Base-by-base conservation (phyloP, 2,113 vertebrate genomes). In the Seriola rivoliana region DNA sequence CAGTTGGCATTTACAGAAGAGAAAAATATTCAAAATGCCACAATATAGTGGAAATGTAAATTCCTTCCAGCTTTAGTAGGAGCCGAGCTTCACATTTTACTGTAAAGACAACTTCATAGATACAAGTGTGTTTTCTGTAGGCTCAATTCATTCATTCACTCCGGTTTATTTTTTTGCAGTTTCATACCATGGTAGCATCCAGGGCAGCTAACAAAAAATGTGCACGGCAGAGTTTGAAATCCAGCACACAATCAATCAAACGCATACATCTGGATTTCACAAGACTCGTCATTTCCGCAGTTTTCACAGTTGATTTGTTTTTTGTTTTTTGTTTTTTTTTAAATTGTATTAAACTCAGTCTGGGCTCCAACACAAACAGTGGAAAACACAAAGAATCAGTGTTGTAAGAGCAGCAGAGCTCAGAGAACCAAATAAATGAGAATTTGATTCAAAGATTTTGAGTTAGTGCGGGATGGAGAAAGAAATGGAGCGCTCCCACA, bases 141-240 rank as follows among this genome's bases (percentile, higher is more conserved):
- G 19, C 59, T 67, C 57, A 13, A 42, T 74, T 66, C 44, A 50
- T 38, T 77, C 65, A 63, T 52, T 89, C 66, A 16, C 29, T 58
- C 44, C 34, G 62, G 75, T 93, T 91, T 90, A 86, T 89, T 90
- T 87, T 17, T 73, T 86, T 81, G 46, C 77, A 76, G 50, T 84
- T 73, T 86, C 40, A 78, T 55, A 54, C 54, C 57, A 77, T 48
- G 48, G 55, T 71, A 78, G 23, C 36, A 81, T 72, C 55, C 75
- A 48, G 52, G 82, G 82, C 77, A 62, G 69, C 55, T 69, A 67
- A 83, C 25, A 79, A 68, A 71, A 46, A 63, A 19, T 78, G 77
- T 23, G 42, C 68, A 84, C 67, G 48, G 46, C 74, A 80, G 67
- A 74, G 63, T 42, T 55, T 60, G 13, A 81, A 80, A 82, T 60